These are phyloP conservation scores for Acromyrmex echinatior DNA, from an alignment of 1,140 invertebrate genomes.

Conservation along the genomic window DNA sequence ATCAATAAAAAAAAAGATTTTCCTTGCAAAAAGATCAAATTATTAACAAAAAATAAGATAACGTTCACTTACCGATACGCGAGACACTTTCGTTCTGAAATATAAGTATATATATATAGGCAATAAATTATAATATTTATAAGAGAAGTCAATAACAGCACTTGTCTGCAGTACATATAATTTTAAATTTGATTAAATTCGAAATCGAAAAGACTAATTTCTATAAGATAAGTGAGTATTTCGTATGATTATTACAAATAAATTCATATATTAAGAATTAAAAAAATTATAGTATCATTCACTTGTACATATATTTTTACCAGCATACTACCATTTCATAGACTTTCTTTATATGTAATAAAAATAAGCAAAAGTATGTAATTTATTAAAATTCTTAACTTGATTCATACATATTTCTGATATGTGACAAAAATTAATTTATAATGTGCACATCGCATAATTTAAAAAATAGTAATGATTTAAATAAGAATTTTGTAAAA, in stretches of 20 bases:
- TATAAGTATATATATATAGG: slow-evolving; percentile 74
- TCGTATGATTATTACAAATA: slow-evolving; percentile 7
- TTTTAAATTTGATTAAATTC: slow-evolving; percentile 15
- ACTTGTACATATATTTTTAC: slow-evolving; percentile 55
- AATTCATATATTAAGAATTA: slow-evolving; percentile 16
- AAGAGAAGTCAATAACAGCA: slow-evolving; percentile 78
- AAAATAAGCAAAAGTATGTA: slow-evolving; percentile 27
- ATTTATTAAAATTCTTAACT: slow-evolving; percentile 26
- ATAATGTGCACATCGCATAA: background rate
- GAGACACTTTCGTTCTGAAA: slow-evolving; percentile 83
- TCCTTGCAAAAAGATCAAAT: slow-evolving; percentile 77
- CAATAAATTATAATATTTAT: slow-evolving; percentile 79
- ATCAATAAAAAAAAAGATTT: slow-evolving; percentile 60
- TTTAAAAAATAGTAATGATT: background rate
- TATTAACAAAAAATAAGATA: slow-evolving; percentile 70
- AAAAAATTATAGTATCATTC: background rate
- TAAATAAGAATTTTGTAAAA: background rate
- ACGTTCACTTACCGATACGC: slow-evolving; percentile 80
- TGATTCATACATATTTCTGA: slow-evolving; percentile 51
- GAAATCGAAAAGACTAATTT: slow-evolving; percentile 37
- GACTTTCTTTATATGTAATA: slow-evolving; percentile 70
- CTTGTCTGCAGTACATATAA: slow-evolving; percentile 76
- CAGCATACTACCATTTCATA: slow-evolving; percentile 75
- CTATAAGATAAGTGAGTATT: slow-evolving; percentile 38
- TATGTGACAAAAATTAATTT: slow-evolving; percentile 44